Evolutionary conservation across 2,113 vertebrate genomes (phyloP), one percentile per base, ranked within the genome.

Genomic region (Beaufortia kweichowensis): DNA sequence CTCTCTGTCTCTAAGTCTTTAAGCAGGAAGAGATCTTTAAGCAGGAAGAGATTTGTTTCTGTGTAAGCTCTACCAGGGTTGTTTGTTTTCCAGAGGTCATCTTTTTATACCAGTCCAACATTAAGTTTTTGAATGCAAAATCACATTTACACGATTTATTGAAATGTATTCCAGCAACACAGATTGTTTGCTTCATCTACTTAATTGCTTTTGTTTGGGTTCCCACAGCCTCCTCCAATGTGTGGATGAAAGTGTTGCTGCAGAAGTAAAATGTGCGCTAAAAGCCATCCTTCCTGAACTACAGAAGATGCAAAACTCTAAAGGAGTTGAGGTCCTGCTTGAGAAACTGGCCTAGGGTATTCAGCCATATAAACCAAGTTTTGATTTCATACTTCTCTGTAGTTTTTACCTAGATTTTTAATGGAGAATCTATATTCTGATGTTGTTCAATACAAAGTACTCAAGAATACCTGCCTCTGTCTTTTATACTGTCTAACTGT

Each of bases 141-240:
- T 5, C 6, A 21, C 17, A 19, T 29, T 50, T n/a, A 69, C 15
- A 3, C 29, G n/a, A n/a, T n/a, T n/a, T n/a, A n/a, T n/a, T n/a
- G n/a, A n/a, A n/a, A n/a, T n/a, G n/a, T n/a, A n/a, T n/a, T n/a
- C n/a, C n/a, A n/a, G n/a, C n/a, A n/a, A n/a, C 31, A 31, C 23
- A 29, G 48, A 56, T 70, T 31, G 23, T 11, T 29, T 12, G 56
- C 23, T 68, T 63, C 19, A 26, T 8, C 10, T 76, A 21, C 15
- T 79, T 73, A 31, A 39, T 11, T 56, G 35, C 19, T 69, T 71
- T 48, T 77, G 21, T 63, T 79, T 76, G 60, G 73, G 82, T 73
- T 79, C 43, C 33, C 50, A 24, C 77, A 99, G 97, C 79, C 95
- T 99, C 74, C 91, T 99, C 23, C 94, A 92, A 84, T 95, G 94